phyloP scores from a whole-genome alignment of 2,113 vertebrate species.

The Myiagra hebetior region DNA sequence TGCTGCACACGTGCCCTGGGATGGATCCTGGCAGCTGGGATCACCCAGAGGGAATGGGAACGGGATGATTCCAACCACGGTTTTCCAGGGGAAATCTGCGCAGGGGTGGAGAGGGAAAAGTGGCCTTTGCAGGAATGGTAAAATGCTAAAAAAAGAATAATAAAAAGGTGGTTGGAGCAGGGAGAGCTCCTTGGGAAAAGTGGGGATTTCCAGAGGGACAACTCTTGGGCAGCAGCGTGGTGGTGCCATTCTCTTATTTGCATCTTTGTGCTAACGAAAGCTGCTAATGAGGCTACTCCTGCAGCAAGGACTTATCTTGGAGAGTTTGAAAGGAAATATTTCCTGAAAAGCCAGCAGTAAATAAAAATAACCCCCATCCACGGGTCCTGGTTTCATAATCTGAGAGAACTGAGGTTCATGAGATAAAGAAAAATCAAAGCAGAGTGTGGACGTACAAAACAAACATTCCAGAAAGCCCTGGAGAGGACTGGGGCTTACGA shows the following conservation, averaged over 20 bases:
- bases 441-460: not conserved
- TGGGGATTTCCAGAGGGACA: not conserved
- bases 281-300: not conserved
- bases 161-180: not conserved
- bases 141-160: too few relatives aligned
- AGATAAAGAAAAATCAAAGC: not conserved
- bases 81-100: rapidly evolving
- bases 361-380: not conserved
- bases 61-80: rapidly evolving
- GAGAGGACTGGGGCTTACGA: not conserved
- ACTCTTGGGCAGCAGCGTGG: rapidly evolving
- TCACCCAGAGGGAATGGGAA: not conserved
- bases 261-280: not conserved
- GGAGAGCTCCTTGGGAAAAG: not conserved
- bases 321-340: not conserved
- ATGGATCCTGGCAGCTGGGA: not conserved
- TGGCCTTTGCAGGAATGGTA: not conserved
- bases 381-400: not conserved
- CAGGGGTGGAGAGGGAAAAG: too few relatives aligned
- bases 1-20: not conserved
- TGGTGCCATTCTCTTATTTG: not conserved
- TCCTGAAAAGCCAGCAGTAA: not conserved
- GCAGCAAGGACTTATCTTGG: not conserved
- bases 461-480: not conserved
- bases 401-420: not conserved